A percentile compares a stretch with the other conserved stretches of the same genome.
These are phyloP conservation scores for Brachionus manjavacas DNA, from an alignment of 1,140 invertebrate species.

Conservation along the genomic window DNA sequence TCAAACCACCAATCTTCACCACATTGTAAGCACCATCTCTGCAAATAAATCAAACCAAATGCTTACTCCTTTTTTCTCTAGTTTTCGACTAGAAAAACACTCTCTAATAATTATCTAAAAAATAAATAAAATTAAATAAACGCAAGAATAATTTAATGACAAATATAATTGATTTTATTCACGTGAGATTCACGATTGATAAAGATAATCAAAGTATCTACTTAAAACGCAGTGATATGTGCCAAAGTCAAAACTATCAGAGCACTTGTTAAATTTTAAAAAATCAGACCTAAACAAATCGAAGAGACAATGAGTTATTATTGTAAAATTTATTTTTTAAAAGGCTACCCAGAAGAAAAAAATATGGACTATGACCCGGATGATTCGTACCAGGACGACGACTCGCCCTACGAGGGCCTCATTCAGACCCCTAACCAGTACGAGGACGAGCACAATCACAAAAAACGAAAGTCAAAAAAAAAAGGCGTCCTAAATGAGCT, in stretches of 20 bases:
- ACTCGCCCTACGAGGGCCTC: slow-evolving; percentile 34
- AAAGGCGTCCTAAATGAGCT: slow-evolving; percentile 7
- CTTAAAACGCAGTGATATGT: not conserved
- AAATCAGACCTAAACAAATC: not conserved
- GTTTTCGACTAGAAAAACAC: not conserved
- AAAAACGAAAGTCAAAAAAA: not conserved
- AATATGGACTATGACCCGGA: slow-evolving; percentile 42
- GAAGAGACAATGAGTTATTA: not conserved
- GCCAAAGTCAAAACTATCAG: not conserved
- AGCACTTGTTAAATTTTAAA: not conserved
- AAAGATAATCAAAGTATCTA: not conserved
- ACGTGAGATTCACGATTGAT: not conserved
- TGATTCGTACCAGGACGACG: slow-evolving; percentile 33
- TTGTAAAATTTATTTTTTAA: not conserved
- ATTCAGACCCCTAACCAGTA: not conserved
- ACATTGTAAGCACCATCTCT: too few relatives aligned
- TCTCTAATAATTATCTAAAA: not conserved
- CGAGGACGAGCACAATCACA: not conserved
- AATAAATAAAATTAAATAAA: not conserved
- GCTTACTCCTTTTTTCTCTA: not conserved
- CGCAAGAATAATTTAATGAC: not conserved
- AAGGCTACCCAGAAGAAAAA: slow-evolving; percentile 38
- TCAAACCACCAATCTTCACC: too few relatives aligned
- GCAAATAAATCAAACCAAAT: not conserved
- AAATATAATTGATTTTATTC: not conserved